Evolutionary conservation across 2,888 invertebrate genomes (phyloP), one percentile per base, ranked within the genome.

Genomic region (Trichacis sp.): DNA sequence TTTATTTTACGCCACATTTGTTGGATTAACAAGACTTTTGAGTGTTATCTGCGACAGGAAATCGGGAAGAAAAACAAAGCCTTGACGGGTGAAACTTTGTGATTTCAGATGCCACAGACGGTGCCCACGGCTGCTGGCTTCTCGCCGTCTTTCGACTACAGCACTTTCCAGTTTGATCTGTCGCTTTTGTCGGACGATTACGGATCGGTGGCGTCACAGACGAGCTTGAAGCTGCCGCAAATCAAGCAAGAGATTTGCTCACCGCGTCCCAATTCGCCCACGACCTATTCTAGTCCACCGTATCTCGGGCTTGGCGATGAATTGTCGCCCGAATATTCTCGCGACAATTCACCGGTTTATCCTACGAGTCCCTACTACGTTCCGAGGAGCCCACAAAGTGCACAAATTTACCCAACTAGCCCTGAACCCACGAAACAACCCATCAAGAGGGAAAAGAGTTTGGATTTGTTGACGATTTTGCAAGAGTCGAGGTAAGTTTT

Each of bases 61-160:
- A 24, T 24, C 24, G 24, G 4, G 24, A 24, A 3, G 24, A 24
- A 8, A 24, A 24, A 24, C 24, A 8, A 24, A 24, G 8, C 24
- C 24, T 24, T 24, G 24, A 24, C 12, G 40, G 14, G 17, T 30
- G 29, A 30, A 12, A 17, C n/a, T 47, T 51, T 66, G 64, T 70
- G 71, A 75, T 72, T 70, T 87, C 89, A 93, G 93, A 93, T 93
- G 92, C 92, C 93, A 85, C 93, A 93, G 87, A 92, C 90, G 78
- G 93, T 93, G 77, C 93, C 93, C 60, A 89, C 91, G 53, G 91
- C 91, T 78, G 76, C 75, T 59, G 92, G 91, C 84, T 91, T 89
- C 83, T 92, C 91, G 85, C 91, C 92, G 75, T 90, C 91, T 70
- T 91, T 91, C 82, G 89, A 89, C 79, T 89, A 88, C 84, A 87